Percentiles rank a stretch among this genome's conserved stretches.
phyloP scores from a whole-genome alignment of 1,140 invertebrate species.

The Mylabris phalerata region DNA sequence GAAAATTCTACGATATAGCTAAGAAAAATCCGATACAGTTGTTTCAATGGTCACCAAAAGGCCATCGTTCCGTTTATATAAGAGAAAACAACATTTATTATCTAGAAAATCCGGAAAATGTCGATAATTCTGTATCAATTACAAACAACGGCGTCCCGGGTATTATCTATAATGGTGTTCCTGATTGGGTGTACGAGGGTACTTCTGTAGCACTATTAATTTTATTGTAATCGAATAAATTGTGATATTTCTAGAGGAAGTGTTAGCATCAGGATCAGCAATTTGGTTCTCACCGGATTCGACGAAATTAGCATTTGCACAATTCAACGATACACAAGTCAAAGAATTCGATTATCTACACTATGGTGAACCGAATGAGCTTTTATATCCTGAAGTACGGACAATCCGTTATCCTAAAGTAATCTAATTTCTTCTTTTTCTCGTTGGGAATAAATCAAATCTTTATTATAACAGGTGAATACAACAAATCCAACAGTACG shows the following conservation, averaged over 20 bases:
- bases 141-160: conserved; percentile 54
- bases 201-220: background rate
- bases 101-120: conserved; percentile 34
- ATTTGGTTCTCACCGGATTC: conserved; percentile 23
- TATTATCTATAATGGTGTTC: conserved; percentile 69
- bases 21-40: conserved; percentile 39
- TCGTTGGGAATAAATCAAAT: background rate
- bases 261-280: conserved; percentile 20
- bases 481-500: background rate
- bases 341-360: conserved; percentile 35
- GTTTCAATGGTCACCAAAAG: conserved; percentile 53
- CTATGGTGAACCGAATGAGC: conserved; percentile 53
- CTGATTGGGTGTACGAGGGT: conserved; percentile 74
- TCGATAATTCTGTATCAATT: conserved; percentile 36
- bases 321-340: conserved; percentile 17
- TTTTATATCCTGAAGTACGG: conserved; percentile 56
- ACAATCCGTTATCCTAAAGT: conserved; percentile 82
- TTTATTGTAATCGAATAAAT: background rate
- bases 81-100: conserved; percentile 77
- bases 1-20: conserved; percentile 42
- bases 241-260: conserved; percentile 13
- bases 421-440: conserved; percentile 18
- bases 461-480: background rate
- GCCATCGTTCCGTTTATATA: conserved; percentile 64
- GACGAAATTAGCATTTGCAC: conserved; percentile 12